Evolutionary conservation across 2,888 invertebrate genomes (phyloP).

Genomic region (Eledona agricola): DNA sequence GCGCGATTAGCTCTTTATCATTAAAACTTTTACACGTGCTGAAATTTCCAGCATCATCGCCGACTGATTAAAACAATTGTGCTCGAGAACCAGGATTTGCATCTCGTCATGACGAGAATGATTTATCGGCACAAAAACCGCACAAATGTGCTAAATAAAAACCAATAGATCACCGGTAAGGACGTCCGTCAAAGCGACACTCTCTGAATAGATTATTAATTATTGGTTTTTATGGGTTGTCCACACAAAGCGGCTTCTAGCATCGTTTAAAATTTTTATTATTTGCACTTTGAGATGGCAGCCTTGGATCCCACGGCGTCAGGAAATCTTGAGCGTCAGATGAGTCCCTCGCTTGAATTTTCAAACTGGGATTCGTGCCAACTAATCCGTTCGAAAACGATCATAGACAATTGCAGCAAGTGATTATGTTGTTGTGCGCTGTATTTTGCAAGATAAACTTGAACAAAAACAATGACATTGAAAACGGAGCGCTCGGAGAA

Average conservation of each 20-base stretch:
- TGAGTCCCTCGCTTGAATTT: no score
- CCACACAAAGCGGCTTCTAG: no score
- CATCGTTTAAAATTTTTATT: no score
- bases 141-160: neutral
- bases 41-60: constrained; percentile 11
- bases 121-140: no score
- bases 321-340: constrained; percentile 25
- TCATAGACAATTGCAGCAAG: constrained; percentile 20
- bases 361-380: constrained; percentile 6
- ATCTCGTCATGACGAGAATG: constrained; percentile 1
- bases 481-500: constrained; percentile 24
- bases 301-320: constrained; percentile 21
- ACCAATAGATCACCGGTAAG: neutral
- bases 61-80: constrained; percentile 12
- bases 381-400: constrained; percentile 6
- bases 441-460: constrained; percentile 26
- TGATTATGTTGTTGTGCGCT: constrained; percentile 33
- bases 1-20: neutral
- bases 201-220: constrained; percentile 5
- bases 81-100: constrained; percentile 5
- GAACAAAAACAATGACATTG: constrained; percentile 35
- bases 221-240: constrained; percentile 7
- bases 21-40: constrained; percentile 6
- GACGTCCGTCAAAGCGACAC: neutral
- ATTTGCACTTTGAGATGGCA: constrained; percentile 15